A percentile compares a stretch with the other conserved stretches of the same genome.
Evolutionary conservation across 1,140 invertebrate genomes (phyloP).

Genomic region (Scaptomyza montana): DNA sequence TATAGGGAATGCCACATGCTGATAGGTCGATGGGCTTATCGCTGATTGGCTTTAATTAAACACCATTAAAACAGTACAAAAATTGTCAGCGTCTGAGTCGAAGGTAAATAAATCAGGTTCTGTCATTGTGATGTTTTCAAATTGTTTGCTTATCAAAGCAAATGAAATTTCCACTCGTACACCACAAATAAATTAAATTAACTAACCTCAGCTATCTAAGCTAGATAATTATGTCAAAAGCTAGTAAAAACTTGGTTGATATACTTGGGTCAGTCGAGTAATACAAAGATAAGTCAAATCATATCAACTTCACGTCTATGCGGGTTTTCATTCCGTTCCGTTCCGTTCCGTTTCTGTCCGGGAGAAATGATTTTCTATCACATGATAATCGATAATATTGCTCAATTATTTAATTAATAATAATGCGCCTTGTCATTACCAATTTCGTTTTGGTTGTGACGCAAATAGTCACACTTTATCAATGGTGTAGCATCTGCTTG

Average conservation of each 20-base stretch:
- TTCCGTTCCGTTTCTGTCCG: slow-evolving; percentile 14
- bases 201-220: slow-evolving; percentile 44
- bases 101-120: slow-evolving; percentile 71
- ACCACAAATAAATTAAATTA: slow-evolving; percentile 74
- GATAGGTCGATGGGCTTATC: slow-evolving; percentile 68
- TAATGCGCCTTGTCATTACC: slow-evolving; percentile 63
- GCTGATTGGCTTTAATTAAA: slow-evolving; percentile 81
- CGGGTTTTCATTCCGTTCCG: background rate
- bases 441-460: slow-evolving; percentile 53
- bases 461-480: slow-evolving; percentile 58
- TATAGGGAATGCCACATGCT: slow-evolving; percentile 60
- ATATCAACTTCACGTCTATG: slow-evolving; percentile 36
- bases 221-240: slow-evolving; percentile 72
- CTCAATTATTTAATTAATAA: slow-evolving; percentile 78
- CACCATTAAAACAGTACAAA: slow-evolving; percentile 72
- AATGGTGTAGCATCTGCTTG: slow-evolving; percentile 50
- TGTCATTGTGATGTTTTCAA: slow-evolving; percentile 71
- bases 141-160: slow-evolving; percentile 50
- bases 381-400: slow-evolving; percentile 29
- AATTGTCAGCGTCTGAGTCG: slow-evolving; percentile 65
- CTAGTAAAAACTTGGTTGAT: slow-evolving; percentile 30
- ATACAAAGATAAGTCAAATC: slow-evolving; percentile 10
- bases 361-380: background rate
- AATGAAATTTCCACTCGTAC: slow-evolving; percentile 42
- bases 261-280: slow-evolving; percentile 37